A percentile compares a stretch with the other conserved stretches of the same genome.
Evolutionary conservation across 1,140 invertebrate species (phyloP).

Genomic region (Drosophila albomicans): DNA sequence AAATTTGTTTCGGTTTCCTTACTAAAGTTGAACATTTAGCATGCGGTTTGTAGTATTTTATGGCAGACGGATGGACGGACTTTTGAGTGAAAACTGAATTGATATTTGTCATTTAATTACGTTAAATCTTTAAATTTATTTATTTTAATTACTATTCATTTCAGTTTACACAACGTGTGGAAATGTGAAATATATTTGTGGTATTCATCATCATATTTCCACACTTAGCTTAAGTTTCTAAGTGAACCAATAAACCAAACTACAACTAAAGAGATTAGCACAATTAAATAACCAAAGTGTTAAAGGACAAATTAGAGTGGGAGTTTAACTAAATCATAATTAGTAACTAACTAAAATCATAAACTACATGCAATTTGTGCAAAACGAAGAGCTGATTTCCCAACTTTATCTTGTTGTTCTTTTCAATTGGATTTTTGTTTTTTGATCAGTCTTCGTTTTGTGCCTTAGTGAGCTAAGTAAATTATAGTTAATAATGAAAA

Average conservation of each 20-base stretch:
- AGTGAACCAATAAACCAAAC: slow-evolving; percentile 60
- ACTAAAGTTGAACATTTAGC: slow-evolving; percentile 30
- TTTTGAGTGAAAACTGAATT: slow-evolving; percentile 51
- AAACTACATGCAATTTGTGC: slow-evolving; percentile 63
- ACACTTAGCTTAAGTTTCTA: slow-evolving; percentile 46
- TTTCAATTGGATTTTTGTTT: slow-evolving; percentile 8
- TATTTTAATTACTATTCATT: slow-evolving; percentile 36
- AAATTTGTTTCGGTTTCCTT: slow-evolving; percentile 20
- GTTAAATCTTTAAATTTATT: not conserved
- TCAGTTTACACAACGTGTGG: slow-evolving; percentile 55
- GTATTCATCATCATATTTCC: slow-evolving; percentile 43
- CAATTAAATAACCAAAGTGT: slow-evolving; percentile 62
- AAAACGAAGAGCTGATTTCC: slow-evolving; percentile 55
- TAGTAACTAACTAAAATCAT: slow-evolving; percentile 46
- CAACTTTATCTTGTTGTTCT: not conserved
- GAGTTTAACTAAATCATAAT: slow-evolving; percentile 57
- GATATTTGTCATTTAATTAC: not conserved
- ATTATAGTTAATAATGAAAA: slow-evolving; percentile 60
- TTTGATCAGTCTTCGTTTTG: slow-evolving; percentile 60
- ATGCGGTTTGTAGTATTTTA: slow-evolving; percentile 56
- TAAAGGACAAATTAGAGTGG: slow-evolving; percentile 73
- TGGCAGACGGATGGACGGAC: slow-evolving; percentile 71
- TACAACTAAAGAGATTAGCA: slow-evolving; percentile 71
- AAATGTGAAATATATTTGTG: slow-evolving; percentile 41
- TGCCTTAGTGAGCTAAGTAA: slow-evolving; percentile 58